These are phyloP conservation scores for Sabellastarte sp. DNA, from an alignment of 2,888 invertebrate species.

Conservation along the genomic window DNA sequence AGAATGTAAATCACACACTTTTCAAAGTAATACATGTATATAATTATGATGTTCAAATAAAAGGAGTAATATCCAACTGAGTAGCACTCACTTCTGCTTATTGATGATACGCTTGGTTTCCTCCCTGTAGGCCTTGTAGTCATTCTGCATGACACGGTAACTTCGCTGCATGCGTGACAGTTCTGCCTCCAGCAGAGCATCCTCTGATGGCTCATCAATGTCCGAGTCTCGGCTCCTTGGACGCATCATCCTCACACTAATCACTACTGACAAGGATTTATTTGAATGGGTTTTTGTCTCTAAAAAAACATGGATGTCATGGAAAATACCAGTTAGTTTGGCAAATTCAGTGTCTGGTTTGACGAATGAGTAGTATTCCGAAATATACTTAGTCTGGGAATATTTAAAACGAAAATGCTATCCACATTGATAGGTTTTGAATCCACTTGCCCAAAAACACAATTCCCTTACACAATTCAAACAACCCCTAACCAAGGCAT, in stretches of 20 bases:
- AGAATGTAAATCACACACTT: neutral
- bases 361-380: no score
- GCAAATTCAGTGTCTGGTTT: no score
- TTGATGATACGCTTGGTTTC: constrained; percentile 67
- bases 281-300: no score
- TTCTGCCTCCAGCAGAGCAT: constrained; percentile 68
- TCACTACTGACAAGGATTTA: no score
- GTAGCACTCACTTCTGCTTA: constrained; percentile 52
- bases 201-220: constrained; percentile 20
- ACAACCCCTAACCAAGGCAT: no score
- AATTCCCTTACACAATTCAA: no score
- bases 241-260: neutral
- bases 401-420: no score
- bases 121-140: constrained; percentile 69
- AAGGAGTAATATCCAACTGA: constrained; percentile 5
- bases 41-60: neutral
- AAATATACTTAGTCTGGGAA: no score
- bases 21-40: neutral
- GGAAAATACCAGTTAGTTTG: no score
- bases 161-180: constrained; percentile 76
- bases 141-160: constrained; percentile 78
- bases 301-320: no score
- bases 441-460: no score
- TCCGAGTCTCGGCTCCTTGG: neutral
- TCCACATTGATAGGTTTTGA: no score